Conservation (phyloP, 2,888 invertebrate genomes). For the Petrolisthes manimaculis region DNA sequence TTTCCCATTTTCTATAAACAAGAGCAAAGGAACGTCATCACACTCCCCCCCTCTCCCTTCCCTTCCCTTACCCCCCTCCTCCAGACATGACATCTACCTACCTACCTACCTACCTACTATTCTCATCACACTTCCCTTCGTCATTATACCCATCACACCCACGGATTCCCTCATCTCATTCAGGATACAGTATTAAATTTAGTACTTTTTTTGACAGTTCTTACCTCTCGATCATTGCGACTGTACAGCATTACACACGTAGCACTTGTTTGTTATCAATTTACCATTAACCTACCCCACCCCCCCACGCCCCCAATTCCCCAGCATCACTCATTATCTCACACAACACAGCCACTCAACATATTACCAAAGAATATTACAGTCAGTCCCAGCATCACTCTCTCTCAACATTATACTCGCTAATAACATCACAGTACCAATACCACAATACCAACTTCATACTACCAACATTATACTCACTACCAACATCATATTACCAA, state of each 20-base stretch:
- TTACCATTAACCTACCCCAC: too few relatives aligned
- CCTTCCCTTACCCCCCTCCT: background rate
- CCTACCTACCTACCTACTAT: background rate
- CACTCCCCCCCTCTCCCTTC: background rate
- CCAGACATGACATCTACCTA: background rate
- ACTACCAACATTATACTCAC: background rate
- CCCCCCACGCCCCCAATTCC: too few relatives aligned
- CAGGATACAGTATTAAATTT: too few relatives aligned
- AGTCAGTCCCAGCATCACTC: background rate
- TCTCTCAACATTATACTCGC: background rate
- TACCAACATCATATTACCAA: background rate
- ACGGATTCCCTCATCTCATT: background rate
- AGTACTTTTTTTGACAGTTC: too few relatives aligned
- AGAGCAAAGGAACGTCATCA: background rate
- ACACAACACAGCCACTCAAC: too few relatives aligned
- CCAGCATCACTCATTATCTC: too few relatives aligned
- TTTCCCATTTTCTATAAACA: constrained; percentile 33
- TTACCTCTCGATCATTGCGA: too few relatives aligned
- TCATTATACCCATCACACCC: background rate
- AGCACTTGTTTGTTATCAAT: too few relatives aligned
- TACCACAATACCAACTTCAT: too few relatives aligned
- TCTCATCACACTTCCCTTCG: constrained; percentile 8
- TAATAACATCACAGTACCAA: too few relatives aligned
- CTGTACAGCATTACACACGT: too few relatives aligned
- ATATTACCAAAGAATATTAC: background rate